These are phyloP conservation scores for Gopherus flavomarginatus DNA, from an alignment of 2,113 vertebrate genomes.

Conservation along the genomic window DNA sequence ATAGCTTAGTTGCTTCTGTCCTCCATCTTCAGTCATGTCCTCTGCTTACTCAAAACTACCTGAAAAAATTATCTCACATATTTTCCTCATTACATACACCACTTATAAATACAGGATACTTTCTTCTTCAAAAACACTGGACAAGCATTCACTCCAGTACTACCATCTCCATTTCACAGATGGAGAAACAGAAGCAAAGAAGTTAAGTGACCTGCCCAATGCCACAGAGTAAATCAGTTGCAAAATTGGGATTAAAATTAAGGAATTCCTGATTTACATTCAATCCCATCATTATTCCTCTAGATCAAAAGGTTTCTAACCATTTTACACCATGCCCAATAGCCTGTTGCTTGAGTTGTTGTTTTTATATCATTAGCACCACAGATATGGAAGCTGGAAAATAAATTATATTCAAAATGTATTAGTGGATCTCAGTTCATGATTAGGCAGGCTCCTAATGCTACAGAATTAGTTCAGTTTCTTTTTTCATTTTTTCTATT, in stretches of 20 bases:
- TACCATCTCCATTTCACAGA: background rate
- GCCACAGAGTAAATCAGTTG: background rate
- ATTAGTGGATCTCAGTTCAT: background rate
- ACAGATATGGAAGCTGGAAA: background rate
- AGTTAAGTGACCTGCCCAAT: background rate
- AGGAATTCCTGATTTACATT: background rate
- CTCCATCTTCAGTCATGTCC: background rate
- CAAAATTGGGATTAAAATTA: background rate
- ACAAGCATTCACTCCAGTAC: background rate
- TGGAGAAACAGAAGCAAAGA: background rate
- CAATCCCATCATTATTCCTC: background rate
- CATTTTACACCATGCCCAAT: rapidly evolving
- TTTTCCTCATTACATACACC: background rate
- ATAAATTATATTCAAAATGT: background rate
- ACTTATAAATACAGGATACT: background rate
- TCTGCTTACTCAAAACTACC: background rate
- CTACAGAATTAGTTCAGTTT: background rate
- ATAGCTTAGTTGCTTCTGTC: background rate
- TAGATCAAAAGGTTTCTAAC: background rate
- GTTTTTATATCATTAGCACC: background rate
- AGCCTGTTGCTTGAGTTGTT: background rate
- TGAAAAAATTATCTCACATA: background rate
- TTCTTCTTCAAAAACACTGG: background rate
- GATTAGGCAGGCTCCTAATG: background rate
- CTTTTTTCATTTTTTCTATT: background rate